These are phyloP conservation scores for Tetramorium alpestre DNA, from an alignment of 1,140 invertebrate species.

Conservation along the genomic window DNA sequence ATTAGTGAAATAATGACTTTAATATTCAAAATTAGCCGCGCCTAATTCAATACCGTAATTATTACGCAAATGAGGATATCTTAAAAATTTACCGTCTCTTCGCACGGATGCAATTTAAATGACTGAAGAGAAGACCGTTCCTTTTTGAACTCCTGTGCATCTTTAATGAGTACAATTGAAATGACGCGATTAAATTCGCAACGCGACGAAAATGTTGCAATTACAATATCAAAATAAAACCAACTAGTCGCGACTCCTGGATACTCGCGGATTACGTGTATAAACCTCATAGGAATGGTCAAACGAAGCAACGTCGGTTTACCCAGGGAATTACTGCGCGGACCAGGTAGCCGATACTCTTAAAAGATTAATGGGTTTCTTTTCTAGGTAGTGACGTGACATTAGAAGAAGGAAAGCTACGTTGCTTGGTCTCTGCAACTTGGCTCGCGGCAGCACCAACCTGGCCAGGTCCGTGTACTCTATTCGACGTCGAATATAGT, in stretches of 20 bases:
- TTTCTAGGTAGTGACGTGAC: conserved; percentile 75
- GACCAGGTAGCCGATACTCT: conserved; percentile 73
- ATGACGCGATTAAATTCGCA: conserved; percentile 19
- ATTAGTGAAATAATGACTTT: conserved; percentile 4
- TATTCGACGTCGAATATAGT: conserved; percentile 32
- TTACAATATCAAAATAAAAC: conserved; percentile 30
- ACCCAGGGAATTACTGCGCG: conserved; percentile 70
- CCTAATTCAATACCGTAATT: background rate
- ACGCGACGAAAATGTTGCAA: conserved; percentile 25
- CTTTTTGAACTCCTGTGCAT: background rate
- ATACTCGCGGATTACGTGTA: conserved; percentile 38
- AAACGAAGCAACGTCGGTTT: conserved; percentile 65
- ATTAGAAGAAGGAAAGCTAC: conserved; percentile 72
- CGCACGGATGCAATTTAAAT: background rate
- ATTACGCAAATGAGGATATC: background rate
- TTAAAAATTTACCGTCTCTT: background rate
- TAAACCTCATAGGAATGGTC: conserved; percentile 70
- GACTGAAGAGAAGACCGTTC: background rate
- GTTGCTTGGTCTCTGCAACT: conserved; percentile 53
- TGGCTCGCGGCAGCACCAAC: conserved; percentile 21
- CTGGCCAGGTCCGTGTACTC: background rate
- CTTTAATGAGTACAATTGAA: conserved; percentile 33
- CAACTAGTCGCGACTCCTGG: background rate
- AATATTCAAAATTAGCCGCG: background rate
- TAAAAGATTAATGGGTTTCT: conserved; percentile 79